Conservation (phyloP, 2,113 vertebrate genomes). For the Nipponia nippon region DNA sequence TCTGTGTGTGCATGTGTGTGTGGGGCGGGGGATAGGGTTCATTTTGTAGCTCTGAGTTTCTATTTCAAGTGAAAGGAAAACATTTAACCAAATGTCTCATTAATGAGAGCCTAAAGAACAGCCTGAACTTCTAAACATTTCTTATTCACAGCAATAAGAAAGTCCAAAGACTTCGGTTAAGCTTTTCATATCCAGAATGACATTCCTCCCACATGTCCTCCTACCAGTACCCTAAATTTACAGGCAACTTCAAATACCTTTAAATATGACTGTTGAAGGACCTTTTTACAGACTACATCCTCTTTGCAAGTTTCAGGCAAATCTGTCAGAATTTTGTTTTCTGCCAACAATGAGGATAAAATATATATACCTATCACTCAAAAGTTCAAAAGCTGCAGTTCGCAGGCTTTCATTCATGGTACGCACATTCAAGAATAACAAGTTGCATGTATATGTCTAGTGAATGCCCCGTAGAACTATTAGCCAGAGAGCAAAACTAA, state of each 20-base stretch:
- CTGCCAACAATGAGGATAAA: background rate
- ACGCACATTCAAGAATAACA: background rate
- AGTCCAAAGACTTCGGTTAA: background rate
- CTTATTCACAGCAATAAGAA: background rate
- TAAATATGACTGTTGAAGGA: constrained; percentile 1
- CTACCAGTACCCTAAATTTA: constrained; percentile 32
- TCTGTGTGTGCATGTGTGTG: no score
- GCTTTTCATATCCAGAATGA: constrained; percentile 10
- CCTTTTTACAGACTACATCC: constrained; percentile 11
- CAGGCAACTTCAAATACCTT: background rate
- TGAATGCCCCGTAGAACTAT: background rate
- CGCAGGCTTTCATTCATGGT: constrained; percentile 18
- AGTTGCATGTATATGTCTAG: background rate
- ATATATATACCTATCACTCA: background rate
- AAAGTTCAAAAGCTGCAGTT: background rate
- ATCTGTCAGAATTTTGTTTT: constrained; percentile 34
- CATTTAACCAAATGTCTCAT: background rate
- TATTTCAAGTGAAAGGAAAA: background rate
- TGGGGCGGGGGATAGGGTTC: background rate
- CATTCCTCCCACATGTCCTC: background rate
- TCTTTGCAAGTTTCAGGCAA: background rate
- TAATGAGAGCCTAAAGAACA: constrained; percentile 15
- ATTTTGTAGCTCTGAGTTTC: background rate
- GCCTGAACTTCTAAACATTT: background rate
- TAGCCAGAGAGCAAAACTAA: background rate